Base-by-base conservation (phyloP, 92 coral and sea anemone genomes). In the Palythoa grandis region DNA sequence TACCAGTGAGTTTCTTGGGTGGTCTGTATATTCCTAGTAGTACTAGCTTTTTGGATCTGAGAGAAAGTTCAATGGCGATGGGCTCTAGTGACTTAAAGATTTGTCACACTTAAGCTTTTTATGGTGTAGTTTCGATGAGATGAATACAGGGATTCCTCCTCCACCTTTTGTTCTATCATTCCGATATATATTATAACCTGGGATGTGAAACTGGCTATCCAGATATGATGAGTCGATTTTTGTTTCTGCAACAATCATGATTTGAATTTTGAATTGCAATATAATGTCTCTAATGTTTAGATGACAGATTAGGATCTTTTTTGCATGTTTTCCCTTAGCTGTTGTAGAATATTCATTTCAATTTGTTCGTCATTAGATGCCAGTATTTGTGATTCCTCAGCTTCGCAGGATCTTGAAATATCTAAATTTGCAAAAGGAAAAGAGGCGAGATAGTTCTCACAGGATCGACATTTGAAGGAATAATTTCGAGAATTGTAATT, bases 211-310 rank as follows among this genome's bases (percentile, higher is more conserved):
- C 13, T 67, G 78, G 25, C 40, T 19, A 76, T 76, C 65, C 70
- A 86, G 39, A 39, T 77, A 87, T 0, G 89, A 87, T 7, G 82
- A 66, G 84, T 79, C 90, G 2, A 87, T 87, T 70, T 79, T 87
- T 53, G 35, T 29, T 29, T 29, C 35, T 29, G 35, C 35, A 29
- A 29, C 35, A 29, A 29, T 29, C 35, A 29, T 29, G 35, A 29
- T 29, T 29, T 29, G 1, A 29, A 29, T 29, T 1, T 29, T 29
- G 0, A 29, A 29, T 29, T n/a, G n/a, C n/a, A 29, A 29, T 29
- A 29, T 29, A 29, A 29, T 29, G 1, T 29, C 35, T 29, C 35
- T 29, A 29, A 29, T 29, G 35, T 29, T 29, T 29, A 29, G 35
- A 29, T 29, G 35, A 29, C 35, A 29, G 35, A 29, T 29, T 29